Evolutionary conservation across 1,140 invertebrate species (phyloP), one percentile per base, ranked within the genome.

Genomic region (Bombus pascuorum): DNA sequence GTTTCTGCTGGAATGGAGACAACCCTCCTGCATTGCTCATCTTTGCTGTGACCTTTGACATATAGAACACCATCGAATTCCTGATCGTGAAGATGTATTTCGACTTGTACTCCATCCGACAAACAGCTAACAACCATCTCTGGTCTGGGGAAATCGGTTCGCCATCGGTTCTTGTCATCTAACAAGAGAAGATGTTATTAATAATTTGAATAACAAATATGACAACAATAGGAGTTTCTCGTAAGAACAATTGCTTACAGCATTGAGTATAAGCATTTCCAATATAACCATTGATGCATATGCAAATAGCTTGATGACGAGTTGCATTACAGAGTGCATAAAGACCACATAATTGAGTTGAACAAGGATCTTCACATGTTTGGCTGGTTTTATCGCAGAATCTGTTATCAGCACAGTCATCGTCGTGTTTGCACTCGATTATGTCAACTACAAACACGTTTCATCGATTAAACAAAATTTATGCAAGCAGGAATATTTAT

Each of bases 11-110:
- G 96, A 85, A 97, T 95, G 32, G 97, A 97, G 12, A 99, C 97
- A 1, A 98, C 96, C 71, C 97, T 96, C 88, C 98, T 96, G 94
- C 98, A 99, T 72, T 98, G 96, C 92, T 98, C 98, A 90, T 99
- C 98, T 93, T 99, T 99, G 92, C 98, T 98, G 93, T 98, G 98
- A 18, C 98, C 98, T 95, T 99, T 99, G 0, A 99, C 98, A 91
- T 99, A 99, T 0, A 99, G 95, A 2, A 99, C 97, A 8, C 98
- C 98, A 90, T 98, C 98, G 93, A 99, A 99, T 71, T 97, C 97
- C 89, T 97, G 95, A 93, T 97, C 96, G 84, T 96, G 96, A 62
- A 98, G 97, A 89, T 97, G 96, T 74, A 99, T 97, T 91, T 97
- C 97, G 1, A 99, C 98, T 92, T 98, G 97, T 0, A 99, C 98